Evolutionary conservation across 2,797 vertebrate genomes (phyloP), one percentile per base, ranked within the genome.

Genomic region (Benthosema pterotum): DNA sequence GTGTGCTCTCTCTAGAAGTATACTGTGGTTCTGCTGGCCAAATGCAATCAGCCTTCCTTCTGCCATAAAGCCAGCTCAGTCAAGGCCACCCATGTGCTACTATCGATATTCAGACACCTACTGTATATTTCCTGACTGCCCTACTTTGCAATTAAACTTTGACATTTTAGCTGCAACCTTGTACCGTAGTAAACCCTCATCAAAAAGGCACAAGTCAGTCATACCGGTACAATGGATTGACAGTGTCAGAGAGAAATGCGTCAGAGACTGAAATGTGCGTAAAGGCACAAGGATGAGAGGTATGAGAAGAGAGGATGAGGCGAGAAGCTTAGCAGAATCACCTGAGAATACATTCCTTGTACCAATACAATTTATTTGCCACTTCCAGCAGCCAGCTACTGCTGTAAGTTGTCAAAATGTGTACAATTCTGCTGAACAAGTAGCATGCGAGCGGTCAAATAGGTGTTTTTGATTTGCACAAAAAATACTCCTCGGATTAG

Each of bases 101-200:
- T 53, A 19, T 60, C 45, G 50, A 13, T 75, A 54, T 71, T 65
- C 60, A 51, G 58, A 64, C 63, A 56, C 66, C 45, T 32, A 32
- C 5, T 8, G 5, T 38, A 38, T 38, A 38, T 38, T 38, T 32
- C 28, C 28, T 22, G 32, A 2, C 51, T 57, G 4, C 42, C 6
- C 16, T 12, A 18, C 51, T 17, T 32, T 16, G 19, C 22, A 59
- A 66, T 66, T 77, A 62, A 83, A 77, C 65, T 76, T 63, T 82
- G 70, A 78, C 80, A 69, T 72, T 81, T 78, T n/a, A 57, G 58
- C 51, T 62, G n/a, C 69, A 71, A 77, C 74, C 72, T 75, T 74
- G 75, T n/a, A n/a, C n/a, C n/a, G n/a, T 46, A 61, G 56, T 32
- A 67, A 49, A 53, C 18, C 19, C 76, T 47, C 22, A 68, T 52